Conservation (phyloP, 2,888 invertebrate genomes). For the Drosophila paracracens region DNA sequence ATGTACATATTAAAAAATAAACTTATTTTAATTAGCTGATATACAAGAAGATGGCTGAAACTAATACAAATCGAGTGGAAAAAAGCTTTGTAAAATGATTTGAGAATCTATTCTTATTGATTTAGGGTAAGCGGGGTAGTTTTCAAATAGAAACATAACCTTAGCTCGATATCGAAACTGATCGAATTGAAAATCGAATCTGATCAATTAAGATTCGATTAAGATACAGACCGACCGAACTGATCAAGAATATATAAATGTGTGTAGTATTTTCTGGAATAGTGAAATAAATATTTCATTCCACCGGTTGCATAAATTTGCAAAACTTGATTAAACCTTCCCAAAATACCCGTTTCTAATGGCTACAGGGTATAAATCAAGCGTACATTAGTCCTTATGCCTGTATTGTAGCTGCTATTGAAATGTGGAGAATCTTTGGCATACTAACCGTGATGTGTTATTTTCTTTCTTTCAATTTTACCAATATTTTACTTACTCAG, state of each 20-base stretch:
- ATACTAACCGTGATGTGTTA: conserved; percentile 86
- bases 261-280: neutral
- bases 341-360: neutral
- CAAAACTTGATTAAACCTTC: neutral
- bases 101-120: neutral
- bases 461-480: conserved; percentile 84
- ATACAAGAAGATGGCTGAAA: neutral
- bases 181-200: neutral
- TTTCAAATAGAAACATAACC: neutral
- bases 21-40: neutral
- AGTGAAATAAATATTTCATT: neutral
- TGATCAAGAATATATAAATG: neutral
- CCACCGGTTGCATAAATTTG: neutral
- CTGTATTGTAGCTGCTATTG: conserved; percentile 19
- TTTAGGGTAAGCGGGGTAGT: neutral
- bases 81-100: neutral
- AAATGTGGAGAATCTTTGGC: conserved; percentile 61
- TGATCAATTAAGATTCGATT: neutral
- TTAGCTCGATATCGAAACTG: neutral
- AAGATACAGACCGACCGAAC: neutral
- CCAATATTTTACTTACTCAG: conserved; percentile 82
- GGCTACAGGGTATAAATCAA: conserved; percentile 7
- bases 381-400: neutral
- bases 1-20: neutral
- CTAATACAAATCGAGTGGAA: neutral